Percentiles rank a stretch among this genome's conserved stretches.
phyloP scores from a whole-genome alignment of 2,888 invertebrate genomes.

The Sinotaia quadrata region DNA sequence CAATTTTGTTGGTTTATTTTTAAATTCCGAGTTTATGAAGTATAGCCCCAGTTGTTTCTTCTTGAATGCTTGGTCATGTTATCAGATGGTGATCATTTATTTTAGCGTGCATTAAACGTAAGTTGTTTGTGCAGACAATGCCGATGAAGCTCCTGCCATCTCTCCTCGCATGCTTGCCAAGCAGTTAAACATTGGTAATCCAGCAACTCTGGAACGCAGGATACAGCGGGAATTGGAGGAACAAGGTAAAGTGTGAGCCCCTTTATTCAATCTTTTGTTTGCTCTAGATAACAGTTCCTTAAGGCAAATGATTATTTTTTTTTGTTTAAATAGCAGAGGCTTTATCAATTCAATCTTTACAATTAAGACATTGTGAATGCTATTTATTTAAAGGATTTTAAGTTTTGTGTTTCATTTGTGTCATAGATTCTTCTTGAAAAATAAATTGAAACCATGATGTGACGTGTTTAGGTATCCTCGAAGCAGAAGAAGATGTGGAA shows the following conservation, averaged over 20 bases:
- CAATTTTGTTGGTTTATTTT: no score
- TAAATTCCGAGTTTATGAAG: no score
- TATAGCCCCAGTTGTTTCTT: no score
- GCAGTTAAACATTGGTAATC: constrained; percentile 71
- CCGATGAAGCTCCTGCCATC: constrained; percentile 65
- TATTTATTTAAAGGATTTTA: background rate
- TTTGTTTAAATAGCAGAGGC: no score
- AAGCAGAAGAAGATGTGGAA: constrained; percentile 62
- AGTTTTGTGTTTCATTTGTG: background rate
- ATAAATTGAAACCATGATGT: background rate
- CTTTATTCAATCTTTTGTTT: no score
- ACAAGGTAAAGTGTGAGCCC: constrained; percentile 77
- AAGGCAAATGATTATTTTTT: no score
- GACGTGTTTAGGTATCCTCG: constrained; percentile 63
- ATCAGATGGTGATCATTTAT: background rate
- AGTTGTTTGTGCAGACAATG: constrained; percentile 46
- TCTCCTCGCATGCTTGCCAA: constrained; percentile 68
- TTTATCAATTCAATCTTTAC: no score
- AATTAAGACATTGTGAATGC: background rate
- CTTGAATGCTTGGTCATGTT: background rate
- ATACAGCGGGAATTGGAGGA: constrained; percentile 89
- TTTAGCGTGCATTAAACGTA: no score
- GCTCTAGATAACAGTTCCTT: no score
- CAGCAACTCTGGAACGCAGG: constrained; percentile 80
- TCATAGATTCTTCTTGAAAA: background rate